phyloP scores from a whole-genome alignment of 1,140 invertebrate species.

The Drosophila pachea region DNA sequence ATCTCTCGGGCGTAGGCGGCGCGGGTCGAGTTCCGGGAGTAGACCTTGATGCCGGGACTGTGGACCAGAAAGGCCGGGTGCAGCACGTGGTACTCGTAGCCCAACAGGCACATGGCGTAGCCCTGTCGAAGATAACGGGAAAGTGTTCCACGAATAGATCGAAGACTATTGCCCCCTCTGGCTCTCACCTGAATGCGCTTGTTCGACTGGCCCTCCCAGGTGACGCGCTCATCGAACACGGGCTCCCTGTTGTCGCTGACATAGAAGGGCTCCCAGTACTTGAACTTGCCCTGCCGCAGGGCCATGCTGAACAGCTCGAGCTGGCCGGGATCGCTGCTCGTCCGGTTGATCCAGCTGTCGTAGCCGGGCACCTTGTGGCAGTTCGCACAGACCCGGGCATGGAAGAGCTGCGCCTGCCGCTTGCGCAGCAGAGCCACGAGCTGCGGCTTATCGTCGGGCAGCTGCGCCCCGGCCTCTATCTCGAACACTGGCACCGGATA shows the following conservation, averaged over 20 bases:
- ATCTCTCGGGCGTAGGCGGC: constrained; percentile 52
- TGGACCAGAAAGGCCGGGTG: constrained; percentile 78
- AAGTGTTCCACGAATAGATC: background rate
- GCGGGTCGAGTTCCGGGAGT: constrained; percentile 8
- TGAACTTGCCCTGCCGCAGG: constrained; percentile 85
- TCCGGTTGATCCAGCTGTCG: constrained; percentile 86
- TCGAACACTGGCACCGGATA: constrained; percentile 72
- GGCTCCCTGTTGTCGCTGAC: constrained; percentile 92
- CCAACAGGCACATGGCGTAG: constrained; percentile 77
- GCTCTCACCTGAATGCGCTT: constrained; percentile 92
- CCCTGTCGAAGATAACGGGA: constrained; percentile 41
- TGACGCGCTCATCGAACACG: constrained; percentile 91
- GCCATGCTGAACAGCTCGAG: constrained; percentile 89
- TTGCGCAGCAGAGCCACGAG: constrained; percentile 85
- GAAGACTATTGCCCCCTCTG: too few relatives aligned
- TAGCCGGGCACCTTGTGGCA: constrained; percentile 92
- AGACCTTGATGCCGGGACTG: constrained; percentile 73
- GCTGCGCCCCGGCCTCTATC: constrained; percentile 51
- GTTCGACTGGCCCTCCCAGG: constrained; percentile 93
- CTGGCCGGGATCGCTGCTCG: constrained; percentile 80
- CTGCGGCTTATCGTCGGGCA: constrained; percentile 86
- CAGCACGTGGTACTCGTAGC: constrained; percentile 76
- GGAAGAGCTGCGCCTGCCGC: constrained; percentile 90
- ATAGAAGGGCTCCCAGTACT: constrained; percentile 93
- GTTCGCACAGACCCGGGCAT: constrained; percentile 90